Conservation (phyloP, 2,113 vertebrate genomes). For the Clinocottus analis region DNA sequence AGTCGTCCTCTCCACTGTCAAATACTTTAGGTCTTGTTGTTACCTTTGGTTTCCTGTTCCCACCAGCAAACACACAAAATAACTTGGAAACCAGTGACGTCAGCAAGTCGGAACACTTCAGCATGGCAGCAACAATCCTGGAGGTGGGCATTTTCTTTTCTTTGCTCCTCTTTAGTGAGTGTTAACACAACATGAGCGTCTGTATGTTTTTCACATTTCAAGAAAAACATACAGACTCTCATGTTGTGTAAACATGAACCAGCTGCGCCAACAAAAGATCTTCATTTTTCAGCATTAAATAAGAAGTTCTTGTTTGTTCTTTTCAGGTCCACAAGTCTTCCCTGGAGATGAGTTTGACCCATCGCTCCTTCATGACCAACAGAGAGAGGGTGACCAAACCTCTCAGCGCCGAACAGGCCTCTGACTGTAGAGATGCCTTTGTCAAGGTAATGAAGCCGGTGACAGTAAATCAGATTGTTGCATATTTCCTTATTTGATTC, state of each 20-base stretch:
- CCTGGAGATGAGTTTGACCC: slow-evolving; percentile 86
- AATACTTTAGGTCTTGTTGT: slow-evolving; percentile 25
- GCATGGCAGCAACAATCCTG: slow-evolving; percentile 81
- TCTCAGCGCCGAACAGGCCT: slow-evolving; percentile 86
- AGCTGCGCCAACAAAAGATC: not conserved
- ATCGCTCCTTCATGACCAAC: slow-evolving; percentile 87
- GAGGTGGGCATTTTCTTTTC: slow-evolving; percentile 81
- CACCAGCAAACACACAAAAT: slow-evolving; percentile 83
- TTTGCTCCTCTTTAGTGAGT: no score
- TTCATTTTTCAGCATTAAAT: not conserved
- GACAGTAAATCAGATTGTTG: not conserved
- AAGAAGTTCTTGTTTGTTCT: not conserved
- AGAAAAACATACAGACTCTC: no score
- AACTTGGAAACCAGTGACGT: slow-evolving; percentile 92
- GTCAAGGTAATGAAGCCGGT: slow-evolving; percentile 87
- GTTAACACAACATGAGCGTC: not conserved
- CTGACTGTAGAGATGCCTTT: slow-evolving; percentile 90
- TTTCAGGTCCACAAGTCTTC: slow-evolving; percentile 84
- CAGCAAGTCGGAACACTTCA: slow-evolving; percentile 84
- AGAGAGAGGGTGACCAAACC: slow-evolving; percentile 89
- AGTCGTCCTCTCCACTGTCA: not conserved
- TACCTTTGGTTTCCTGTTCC: not conserved
- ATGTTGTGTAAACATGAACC: not conserved
- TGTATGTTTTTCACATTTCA: not conserved
- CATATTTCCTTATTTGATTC: slow-evolving; percentile 33